These are phyloP conservation scores for Halcyon chelicuti DNA, from an alignment of 2,797 vertebrate genomes.

Conservation along the genomic window DNA sequence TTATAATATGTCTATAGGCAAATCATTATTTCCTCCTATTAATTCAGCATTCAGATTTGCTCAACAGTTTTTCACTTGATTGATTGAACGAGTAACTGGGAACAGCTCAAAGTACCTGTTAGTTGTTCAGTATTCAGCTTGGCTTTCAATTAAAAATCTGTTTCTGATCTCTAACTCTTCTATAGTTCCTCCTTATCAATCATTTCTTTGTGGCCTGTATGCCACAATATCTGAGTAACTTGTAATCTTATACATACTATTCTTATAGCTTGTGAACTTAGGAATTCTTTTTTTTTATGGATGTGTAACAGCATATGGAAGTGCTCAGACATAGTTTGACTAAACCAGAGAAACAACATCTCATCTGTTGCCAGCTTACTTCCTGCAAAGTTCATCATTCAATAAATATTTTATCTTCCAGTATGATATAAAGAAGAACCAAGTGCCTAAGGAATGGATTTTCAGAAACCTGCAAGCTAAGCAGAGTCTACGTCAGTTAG, in stretches of 20 bases:
- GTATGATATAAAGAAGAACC: neutral
- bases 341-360: neutral
- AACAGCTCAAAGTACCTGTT: neutral
- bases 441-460: conserved; percentile 44
- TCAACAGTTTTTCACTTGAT: neutral
- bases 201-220: neutral
- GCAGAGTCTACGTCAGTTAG: conserved; percentile 17
- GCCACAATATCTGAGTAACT: neutral
- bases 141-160: neutral
- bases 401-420: conserved; percentile 14
- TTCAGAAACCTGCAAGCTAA: conserved; percentile 53
- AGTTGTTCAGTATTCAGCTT: neutral
- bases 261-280: neutral
- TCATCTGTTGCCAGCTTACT: conserved; percentile 13
- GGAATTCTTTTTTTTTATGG: neutral
- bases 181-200: neutral
- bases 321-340: neutral
- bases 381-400: conserved; percentile 38
- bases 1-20: neutral
- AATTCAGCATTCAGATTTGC: neutral
- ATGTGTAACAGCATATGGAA: neutral
- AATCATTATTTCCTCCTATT: neutral
- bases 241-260: neutral
- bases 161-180: neutral
- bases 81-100: neutral